These are phyloP conservation scores for Caenorhabditis brenneri DNA, from an alignment of 1,140 invertebrate genomes.

Conservation along the genomic window DNA sequence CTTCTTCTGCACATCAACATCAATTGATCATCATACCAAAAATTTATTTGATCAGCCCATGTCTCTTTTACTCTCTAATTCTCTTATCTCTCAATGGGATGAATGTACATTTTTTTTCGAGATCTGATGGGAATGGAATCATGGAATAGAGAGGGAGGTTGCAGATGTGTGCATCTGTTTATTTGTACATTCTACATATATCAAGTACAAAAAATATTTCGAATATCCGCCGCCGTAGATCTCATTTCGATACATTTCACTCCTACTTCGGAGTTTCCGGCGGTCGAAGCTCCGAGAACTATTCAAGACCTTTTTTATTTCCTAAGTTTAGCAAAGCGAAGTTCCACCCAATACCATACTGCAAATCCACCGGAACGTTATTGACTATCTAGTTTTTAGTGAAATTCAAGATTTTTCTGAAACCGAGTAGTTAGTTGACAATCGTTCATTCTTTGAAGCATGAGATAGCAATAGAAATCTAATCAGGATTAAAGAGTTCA, in stretches of 20 bases:
- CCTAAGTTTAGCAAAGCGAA: too few relatives aligned
- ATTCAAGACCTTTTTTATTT: too few relatives aligned
- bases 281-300: too few relatives aligned
- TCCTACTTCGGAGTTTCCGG: too few relatives aligned
- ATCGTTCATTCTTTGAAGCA: too few relatives aligned
- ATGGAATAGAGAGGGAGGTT: background rate
- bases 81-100: background rate
- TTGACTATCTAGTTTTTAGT: too few relatives aligned
- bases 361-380: too few relatives aligned
- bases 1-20: constrained; percentile 14
- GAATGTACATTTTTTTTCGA: constrained; percentile 26
- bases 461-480: too few relatives aligned
- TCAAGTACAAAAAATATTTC: constrained; percentile 5
- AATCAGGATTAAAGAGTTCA: too few relatives aligned
- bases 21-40: constrained; percentile 32
- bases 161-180: constrained; percentile 28
- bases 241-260: background rate
- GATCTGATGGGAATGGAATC: background rate
- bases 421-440: too few relatives aligned
- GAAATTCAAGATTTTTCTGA: too few relatives aligned
- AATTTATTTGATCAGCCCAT: constrained; percentile 19
- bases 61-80: background rate
- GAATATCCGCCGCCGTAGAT: background rate
- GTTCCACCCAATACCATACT: too few relatives aligned
- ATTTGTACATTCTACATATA: constrained; percentile 8